These are phyloP conservation scores for Stomatorhinus ivindoensis DNA, from an alignment of 2,113 vertebrate genomes.

Conservation along the genomic window DNA sequence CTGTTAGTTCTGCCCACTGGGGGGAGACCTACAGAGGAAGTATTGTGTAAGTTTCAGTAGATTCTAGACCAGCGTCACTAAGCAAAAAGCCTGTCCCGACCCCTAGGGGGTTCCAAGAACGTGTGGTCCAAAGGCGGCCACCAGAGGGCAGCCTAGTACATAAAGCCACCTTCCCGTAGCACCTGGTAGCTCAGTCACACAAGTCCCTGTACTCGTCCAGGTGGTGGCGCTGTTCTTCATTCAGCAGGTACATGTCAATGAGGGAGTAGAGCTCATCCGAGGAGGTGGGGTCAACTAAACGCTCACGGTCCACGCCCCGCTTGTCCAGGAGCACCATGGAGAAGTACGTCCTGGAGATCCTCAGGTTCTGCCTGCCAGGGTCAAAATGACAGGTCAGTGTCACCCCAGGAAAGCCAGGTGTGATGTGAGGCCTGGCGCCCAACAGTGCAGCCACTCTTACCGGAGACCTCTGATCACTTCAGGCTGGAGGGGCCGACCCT, in stretches of 20 bases:
- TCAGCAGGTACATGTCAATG: constrained; percentile 79
- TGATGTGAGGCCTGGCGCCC: background rate
- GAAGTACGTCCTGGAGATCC: constrained; percentile 76
- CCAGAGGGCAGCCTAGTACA: background rate
- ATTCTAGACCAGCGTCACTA: background rate
- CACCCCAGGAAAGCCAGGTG: background rate
- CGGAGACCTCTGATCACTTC: constrained; percentile 82
- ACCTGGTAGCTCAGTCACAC: constrained; percentile 63
- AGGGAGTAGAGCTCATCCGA: constrained; percentile 81
- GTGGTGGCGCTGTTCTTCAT: constrained; percentile 61
- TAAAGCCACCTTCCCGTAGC: background rate
- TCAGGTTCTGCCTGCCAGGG: constrained; percentile 67
- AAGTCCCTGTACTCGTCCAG: constrained; percentile 59
- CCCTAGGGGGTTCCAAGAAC: background rate
- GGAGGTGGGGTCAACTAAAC: constrained; percentile 69
- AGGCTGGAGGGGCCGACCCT: constrained; percentile 61
- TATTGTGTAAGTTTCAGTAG: background rate
- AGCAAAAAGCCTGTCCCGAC: background rate
- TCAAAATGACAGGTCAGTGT: background rate
- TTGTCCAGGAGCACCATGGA: constrained; percentile 84
- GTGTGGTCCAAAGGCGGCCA: background rate
- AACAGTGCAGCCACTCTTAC: constrained; percentile 47
- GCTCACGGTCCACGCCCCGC: constrained; percentile 74
- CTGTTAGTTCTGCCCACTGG: background rate
- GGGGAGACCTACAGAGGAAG: background rate